A percentile compares a stretch with the other conserved stretches of the same genome.
Evolutionary conservation across 2,888 invertebrate species (phyloP).

Genomic region (Operophtera brumata): DNA sequence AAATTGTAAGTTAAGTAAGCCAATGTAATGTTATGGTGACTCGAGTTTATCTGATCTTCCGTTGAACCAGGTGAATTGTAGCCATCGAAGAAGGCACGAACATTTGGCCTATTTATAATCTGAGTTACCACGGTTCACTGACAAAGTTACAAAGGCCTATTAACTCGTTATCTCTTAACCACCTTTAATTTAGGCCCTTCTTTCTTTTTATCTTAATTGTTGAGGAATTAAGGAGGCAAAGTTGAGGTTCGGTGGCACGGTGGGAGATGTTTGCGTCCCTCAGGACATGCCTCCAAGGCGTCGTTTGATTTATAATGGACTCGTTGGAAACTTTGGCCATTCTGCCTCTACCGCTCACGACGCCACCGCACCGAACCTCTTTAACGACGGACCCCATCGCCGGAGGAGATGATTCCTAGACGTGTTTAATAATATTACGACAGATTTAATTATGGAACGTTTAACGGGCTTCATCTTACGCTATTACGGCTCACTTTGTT

Average conservation of each 20-base stretch:
- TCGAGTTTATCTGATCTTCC: not conserved
- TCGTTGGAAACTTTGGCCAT: conserved; percentile 79
- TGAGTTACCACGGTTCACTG: conserved; percentile 42
- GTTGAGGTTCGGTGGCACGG: conserved; percentile 72
- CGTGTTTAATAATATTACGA: conserved; percentile 80
- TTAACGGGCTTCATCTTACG: conserved; percentile 69
- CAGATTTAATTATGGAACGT: conserved; percentile 79
- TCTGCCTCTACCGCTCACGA: conserved; percentile 53
- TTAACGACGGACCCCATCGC: conserved; percentile 78
- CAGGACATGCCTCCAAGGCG: conserved; percentile 78
- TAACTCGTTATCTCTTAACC: conserved; percentile 79
- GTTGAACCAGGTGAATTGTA: conserved; percentile 1
- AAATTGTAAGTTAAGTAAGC: too few species aligned
- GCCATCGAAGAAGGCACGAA: conserved; percentile 12
- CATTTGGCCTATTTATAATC: conserved; percentile 28
- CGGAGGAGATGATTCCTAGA: conserved; percentile 79
- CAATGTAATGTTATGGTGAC: not conserved
- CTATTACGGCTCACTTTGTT: conserved; percentile 62
- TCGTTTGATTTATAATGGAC: conserved; percentile 82
- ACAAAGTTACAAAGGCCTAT: conserved; percentile 67
- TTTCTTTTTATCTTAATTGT: conserved; percentile 81
- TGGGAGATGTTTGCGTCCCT: conserved; percentile 74
- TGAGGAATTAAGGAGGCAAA: conserved; percentile 77
- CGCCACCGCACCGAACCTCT: conserved; percentile 64
- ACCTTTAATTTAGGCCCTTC: conserved; percentile 78